Evolutionary conservation across 1,140 invertebrate genomes (phyloP), one percentile per base, ranked within the genome.

Genomic region (Bacillus rossius): DNA sequence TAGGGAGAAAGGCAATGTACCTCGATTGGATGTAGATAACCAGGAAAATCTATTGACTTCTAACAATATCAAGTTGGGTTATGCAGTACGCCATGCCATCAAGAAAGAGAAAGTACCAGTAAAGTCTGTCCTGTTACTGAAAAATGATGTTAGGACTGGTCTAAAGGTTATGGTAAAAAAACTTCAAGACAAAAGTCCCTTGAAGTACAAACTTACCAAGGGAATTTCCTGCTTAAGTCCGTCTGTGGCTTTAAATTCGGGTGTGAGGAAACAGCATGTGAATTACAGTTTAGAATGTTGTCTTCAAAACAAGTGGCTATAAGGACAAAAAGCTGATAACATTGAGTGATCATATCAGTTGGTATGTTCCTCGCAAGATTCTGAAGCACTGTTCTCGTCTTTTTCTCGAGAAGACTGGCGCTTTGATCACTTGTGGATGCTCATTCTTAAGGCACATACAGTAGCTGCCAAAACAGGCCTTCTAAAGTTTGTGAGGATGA

Each of bases 401-500:
- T 34, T 34, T 34, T 34, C 29, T 34, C 29, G 29, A 34, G 29
- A 34, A 34, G 29, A 34, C 29, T 34, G 29, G 29, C 29, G 29
- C 29, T 34, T 34, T 34, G 10, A 34, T 34, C 29, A 34, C 29
- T 34, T 34, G 22, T 62, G 16, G 54, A 58, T 57, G 13, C 59
- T 45, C 58, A 62, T 49, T 62, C 60, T 57, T 59, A 57, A 48
- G 20, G 42, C 23, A 20, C 45, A 37, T 20, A 23, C 47, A 20
- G 41, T 19, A 41, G 34, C 34, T 23, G 45, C 14, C 41, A 17
- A n/a, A 47, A 34, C 57, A 7, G 56, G 55, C 17, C 48, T 62
- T 17, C 22, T 48, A 57, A n/a, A n/a, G n/a, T n/a, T 64, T 26
- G 7, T 64, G 5, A 47, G 60, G 50, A 62, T 60, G 45, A 37